phyloP scores from a whole-genome alignment of 2,888 invertebrate species.

The Metacarcinus magister region DNA sequence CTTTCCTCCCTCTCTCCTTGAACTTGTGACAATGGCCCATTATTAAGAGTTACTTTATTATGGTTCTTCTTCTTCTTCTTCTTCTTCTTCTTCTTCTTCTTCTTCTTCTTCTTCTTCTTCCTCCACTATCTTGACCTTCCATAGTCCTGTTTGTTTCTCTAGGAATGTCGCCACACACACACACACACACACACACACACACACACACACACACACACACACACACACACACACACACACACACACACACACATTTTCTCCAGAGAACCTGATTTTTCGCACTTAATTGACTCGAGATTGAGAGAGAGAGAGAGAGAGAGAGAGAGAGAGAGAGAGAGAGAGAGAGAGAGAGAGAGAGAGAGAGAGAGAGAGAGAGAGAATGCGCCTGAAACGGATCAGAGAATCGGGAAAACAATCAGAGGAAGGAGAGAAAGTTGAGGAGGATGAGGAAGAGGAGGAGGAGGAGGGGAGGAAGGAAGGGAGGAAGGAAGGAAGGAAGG shows the following conservation, averaged over 20 bases:
- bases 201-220: conserved; percentile 56
- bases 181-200: conserved; percentile 57
- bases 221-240: conserved; percentile 65
- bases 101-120: not conserved
- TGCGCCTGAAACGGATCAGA: not conserved
- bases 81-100: conserved; percentile 26
- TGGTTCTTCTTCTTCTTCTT: not conserved
- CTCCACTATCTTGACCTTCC: not conserved
- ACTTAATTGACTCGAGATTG: not conserved
- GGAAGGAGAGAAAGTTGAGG: conserved; percentile 52
- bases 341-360: conserved; percentile 45
- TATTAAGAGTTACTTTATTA: not conserved
- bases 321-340: conserved; percentile 31
- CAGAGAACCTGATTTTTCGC: conserved; percentile 23
- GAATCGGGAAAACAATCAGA: conserved; percentile 35
- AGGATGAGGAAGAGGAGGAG: not conserved
- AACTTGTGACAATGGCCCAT: conserved; percentile 28
- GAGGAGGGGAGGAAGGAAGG: not conserved
- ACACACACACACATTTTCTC: conserved; percentile 49
- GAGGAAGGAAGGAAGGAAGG: conserved; percentile 45
- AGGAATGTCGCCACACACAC: not conserved
- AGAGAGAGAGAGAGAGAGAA: not conserved
- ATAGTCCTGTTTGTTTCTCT: not conserved
- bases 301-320: not conserved
- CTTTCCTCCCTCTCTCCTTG: not conserved